A percentile compares a stretch with the other conserved stretches of the same genome.
Conservation (phyloP, 2,888 invertebrate genomes). For the Mythimna lalbum region DNA sequence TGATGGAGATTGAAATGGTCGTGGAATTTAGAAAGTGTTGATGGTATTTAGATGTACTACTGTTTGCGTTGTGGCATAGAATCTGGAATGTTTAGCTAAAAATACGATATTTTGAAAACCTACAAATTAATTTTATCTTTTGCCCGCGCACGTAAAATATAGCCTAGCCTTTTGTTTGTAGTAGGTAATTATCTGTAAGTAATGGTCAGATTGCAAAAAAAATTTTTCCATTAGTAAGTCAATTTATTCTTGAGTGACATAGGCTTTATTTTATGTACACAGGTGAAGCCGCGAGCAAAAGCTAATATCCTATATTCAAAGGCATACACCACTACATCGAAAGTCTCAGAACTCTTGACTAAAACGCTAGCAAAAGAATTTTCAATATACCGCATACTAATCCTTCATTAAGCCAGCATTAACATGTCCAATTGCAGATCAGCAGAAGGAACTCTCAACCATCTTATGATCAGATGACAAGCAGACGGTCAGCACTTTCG, state of each 20-base stretch:
- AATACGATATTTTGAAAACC: no score
- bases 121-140: no score
- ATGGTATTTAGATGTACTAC: background rate
- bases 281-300: no score
- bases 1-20: slow-evolving; percentile 29
- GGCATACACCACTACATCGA: no score
- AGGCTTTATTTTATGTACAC: no score
- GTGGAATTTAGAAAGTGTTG: slow-evolving; percentile 34
- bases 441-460: slow-evolving; percentile 49
- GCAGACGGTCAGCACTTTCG: slow-evolving; percentile 56
- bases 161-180: no score
- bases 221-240: no score
- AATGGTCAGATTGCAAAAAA: no score
- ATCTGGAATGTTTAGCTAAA: background rate
- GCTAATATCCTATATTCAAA: no score
- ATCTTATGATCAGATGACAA: slow-evolving; percentile 54
- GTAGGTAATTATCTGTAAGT: no score
- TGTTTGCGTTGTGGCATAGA: background rate
- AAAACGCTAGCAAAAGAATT: background rate
- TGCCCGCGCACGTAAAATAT: no score
- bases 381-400: slow-evolving; percentile 3
- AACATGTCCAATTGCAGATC: slow-evolving; percentile 36
- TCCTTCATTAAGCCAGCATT: slow-evolving; percentile 41
- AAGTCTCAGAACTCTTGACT: background rate
- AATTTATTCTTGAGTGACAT: no score